Evolutionary conservation across 2,797 vertebrate species (phyloP), one percentile per base, ranked within the genome.

Genomic region (Typhlichthys subterraneus): DNA sequence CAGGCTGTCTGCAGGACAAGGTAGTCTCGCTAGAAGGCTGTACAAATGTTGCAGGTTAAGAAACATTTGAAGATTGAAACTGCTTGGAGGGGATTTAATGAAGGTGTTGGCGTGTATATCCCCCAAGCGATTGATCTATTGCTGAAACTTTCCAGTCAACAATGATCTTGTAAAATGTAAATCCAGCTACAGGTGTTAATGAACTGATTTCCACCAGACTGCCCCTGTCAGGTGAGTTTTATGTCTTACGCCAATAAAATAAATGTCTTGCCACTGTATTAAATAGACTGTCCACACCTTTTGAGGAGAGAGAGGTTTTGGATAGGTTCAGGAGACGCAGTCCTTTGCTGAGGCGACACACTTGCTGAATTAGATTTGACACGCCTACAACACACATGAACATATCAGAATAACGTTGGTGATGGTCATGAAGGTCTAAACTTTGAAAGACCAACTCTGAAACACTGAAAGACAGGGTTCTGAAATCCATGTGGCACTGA

Each of bases 281-380:
- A 48, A 12, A 48, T 10, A 48, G 8, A 17, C 49, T 13, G 42
- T 33, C 69, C 73, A 79, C 85, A 96, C 95, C 93, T 89, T 92
- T 89, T 12, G 92, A 90, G 54, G 93, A 93, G 66, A 94, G 89
- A 31, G 91, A 90, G 61, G 92, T 93, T 87, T 95, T 95, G 91
- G 95, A 84, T 90, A 97, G 82, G 91, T 95, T 93, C 79, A 96
- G 58, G 81, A 94, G 89, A 81, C 88, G 91, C 65, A 94, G 89
- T 53, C 93, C 93, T 55, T 92, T 92, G 50, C 90, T 93, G 70
- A 93, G 92, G 62, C 90, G 92, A 67, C 93, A 91, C 51, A 94
- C 89, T 74, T 93, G 93, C 82, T 94, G 93, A 70, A 93, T 92
- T 66, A 94, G 88, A 65, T 90, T 90, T 61, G 89, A 87, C 53